A percentile compares a stretch with the other conserved stretches of the same genome.
These are phyloP conservation scores for Choloepus didactylus DNA, from an alignment of 2,797 vertebrate species.

Conservation along the genomic window DNA sequence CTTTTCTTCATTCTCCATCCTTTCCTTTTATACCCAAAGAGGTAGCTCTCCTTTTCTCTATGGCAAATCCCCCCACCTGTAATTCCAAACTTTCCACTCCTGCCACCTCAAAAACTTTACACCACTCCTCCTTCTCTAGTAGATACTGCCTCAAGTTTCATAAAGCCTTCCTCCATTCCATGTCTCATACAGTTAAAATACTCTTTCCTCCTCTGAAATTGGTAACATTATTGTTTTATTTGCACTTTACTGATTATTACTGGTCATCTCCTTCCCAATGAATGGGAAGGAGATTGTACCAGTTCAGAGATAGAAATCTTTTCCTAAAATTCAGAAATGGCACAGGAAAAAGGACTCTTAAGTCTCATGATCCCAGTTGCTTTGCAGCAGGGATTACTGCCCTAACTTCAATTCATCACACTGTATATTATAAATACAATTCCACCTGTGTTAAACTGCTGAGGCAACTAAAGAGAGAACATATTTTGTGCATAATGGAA, in stretches of 20 bases:
- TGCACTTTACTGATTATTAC: slow-evolving; percentile 16
- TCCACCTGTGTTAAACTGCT: slow-evolving; percentile 32
- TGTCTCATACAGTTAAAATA: neutral
- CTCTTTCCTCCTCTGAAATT: neutral
- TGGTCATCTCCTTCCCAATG: slow-evolving; percentile 36
- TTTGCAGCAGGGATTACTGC: neutral
- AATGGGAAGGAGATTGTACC: neutral
- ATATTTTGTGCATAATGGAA: slow-evolving; percentile 44
- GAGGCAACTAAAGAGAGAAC: slow-evolving; percentile 60
- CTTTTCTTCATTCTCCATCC: neutral
- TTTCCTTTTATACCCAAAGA: slow-evolving; percentile 16
- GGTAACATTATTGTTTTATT: neutral
- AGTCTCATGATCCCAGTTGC: neutral
- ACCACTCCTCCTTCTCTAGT: neutral
- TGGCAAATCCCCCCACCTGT: neutral
- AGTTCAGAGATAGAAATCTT: neutral
- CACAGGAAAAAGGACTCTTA: neutral
- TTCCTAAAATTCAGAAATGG: neutral
- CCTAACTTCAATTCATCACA: neutral
- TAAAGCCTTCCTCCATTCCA: neutral
- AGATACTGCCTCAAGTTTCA: neutral
- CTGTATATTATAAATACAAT: slow-evolving; percentile 16
- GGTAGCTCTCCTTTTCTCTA: slow-evolving; percentile 12
- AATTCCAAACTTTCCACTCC: slow-evolving; percentile 32
- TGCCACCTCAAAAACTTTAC: neutral